Base-by-base conservation (phyloP, 2,888 invertebrate species). In the Teinopalpus imperialis region DNA sequence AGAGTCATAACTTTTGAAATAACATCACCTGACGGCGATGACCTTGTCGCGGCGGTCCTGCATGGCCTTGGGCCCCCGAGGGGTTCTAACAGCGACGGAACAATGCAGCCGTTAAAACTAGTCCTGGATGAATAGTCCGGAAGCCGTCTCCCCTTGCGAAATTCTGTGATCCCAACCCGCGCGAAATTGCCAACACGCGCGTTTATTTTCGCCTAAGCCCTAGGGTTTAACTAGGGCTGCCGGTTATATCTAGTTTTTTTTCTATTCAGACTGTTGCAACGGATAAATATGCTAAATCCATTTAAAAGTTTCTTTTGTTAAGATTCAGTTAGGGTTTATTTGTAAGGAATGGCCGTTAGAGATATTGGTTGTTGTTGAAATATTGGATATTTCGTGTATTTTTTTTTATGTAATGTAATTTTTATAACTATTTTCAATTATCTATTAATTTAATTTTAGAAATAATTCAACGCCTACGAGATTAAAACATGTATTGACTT, bases 51-150 rank as follows among this genome's bases (percentile, higher is more conserved):
- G 8, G 5, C 34, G 34, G 16, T 16, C 23, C 39, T 30, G 24
- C 23, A 46, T 55, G 59, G 57, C 63, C 64, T 61, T 60, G 59
- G 49, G 30, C 27, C 43, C 14, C 46, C 51, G 53, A 54, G 56
- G 53, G 56, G 53, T 43, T 42, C 44, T 8, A 34, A 52, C 44
- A 51, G 55, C 42, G 41, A n/a, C 42, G 51, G 56, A 50, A 59
- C 57, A 58, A 56, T 48, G 50, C 47, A 35, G 63, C 66, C 68
- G 69, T 68, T 68, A 16, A 66, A 67, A 64, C 69, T 52, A 54
- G 66, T 64, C 63, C 44, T 56, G 48, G 32, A 21, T 59, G 57
- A 68, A 67, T 61, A 52, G 47, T 56, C 59, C 69, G 69, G 68
- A 69, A 68, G 52, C 61, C 45, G 46, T 51, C 57, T 52, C 61